Evolutionary conservation across 92 coral and sea anemone genomes (phyloP).

Genomic region (Galaxea fascicularis): DNA sequence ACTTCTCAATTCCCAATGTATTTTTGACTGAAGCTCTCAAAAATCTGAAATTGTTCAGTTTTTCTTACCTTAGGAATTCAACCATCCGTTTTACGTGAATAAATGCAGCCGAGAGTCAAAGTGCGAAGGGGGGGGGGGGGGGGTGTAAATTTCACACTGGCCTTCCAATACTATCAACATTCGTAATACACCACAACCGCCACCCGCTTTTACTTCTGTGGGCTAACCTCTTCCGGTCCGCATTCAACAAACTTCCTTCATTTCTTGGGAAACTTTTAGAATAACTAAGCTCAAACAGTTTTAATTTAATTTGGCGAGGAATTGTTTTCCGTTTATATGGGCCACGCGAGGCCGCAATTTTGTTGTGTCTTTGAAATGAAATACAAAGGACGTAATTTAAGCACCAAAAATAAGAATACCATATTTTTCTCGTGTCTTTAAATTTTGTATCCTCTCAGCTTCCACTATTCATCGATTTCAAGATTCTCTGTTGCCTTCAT

Average conservation of each 20-base stretch:
- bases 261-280: background rate
- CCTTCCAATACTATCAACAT: background rate
- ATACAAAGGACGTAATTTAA: too few species aligned
- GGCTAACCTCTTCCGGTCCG: too few species aligned
- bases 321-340: too few species aligned
- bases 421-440: too few species aligned
- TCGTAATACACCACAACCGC: background rate
- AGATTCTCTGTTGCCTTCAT: too few species aligned
- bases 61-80: background rate
- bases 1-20: background rate
- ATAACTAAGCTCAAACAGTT: background rate
- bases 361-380: too few species aligned
- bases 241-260: constrained; percentile 5
- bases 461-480: too few species aligned
- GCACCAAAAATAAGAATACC: background rate
- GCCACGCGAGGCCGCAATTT: background rate
- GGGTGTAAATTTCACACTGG: background rate
- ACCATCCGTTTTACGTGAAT: background rate
- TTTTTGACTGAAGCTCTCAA: background rate
- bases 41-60: background rate
- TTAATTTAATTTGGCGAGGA: constrained; percentile 14
- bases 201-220: background rate
- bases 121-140: background rate
- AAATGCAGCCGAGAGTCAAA: background rate
- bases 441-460: too few species aligned